Conservation (phyloP, 1,140 invertebrate species). For the Platorchestia sp. region DNA sequence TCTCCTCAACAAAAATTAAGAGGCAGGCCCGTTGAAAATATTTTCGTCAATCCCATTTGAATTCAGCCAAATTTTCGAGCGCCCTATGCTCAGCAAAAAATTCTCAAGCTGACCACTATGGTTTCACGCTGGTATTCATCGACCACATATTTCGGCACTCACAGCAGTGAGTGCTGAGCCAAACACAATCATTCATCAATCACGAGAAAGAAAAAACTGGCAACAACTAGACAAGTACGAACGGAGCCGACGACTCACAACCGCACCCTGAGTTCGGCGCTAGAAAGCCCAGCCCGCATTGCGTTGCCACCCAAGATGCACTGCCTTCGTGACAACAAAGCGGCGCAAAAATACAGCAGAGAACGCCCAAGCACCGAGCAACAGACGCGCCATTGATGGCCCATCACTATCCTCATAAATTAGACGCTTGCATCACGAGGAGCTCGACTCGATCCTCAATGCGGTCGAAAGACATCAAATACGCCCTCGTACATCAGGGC, state of each 20-base stretch:
- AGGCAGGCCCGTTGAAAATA: background rate
- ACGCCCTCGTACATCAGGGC: background rate
- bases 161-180: background rate
- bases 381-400: conserved; percentile 21
- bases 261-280: background rate
- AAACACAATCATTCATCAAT: background rate
- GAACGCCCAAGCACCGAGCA: background rate
- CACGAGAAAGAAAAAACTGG: background rate
- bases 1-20: background rate
- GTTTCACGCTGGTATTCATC: background rate
- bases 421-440: conserved; percentile 13
- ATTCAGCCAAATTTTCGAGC: no score
- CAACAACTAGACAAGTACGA: background rate
- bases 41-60: background rate
- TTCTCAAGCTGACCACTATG: background rate
- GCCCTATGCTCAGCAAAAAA: background rate
- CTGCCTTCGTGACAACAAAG: background rate
- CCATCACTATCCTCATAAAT: conserved; percentile 5
- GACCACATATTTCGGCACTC: background rate
- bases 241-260: background rate
- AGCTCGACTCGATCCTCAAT: background rate
- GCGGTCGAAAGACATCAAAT: background rate
- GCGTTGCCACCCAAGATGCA: conserved; percentile 11
- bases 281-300: background rate
- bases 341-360: background rate